phyloP scores from a whole-genome alignment of 2,797 vertebrate species.

The Neosilurus hyrtlii region DNA sequence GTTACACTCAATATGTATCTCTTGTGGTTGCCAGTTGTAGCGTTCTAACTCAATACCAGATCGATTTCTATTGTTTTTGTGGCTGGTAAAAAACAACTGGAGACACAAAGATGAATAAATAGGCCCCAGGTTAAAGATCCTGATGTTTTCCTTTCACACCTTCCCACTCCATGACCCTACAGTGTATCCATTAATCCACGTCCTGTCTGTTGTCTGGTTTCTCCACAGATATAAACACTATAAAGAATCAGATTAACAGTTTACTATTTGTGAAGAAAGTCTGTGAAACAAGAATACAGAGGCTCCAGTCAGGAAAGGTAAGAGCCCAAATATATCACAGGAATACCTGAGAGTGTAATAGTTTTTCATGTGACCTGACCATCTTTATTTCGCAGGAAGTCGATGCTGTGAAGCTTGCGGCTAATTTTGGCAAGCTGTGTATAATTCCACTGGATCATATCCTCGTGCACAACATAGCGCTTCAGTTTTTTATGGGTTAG shows the following conservation, averaged over 20 bases:
- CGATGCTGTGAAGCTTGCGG: conserved; percentile 93
- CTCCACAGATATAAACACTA: conserved; percentile 92
- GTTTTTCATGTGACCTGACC: background rate
- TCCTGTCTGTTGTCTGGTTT: conserved; percentile 55
- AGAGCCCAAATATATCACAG: conserved; percentile 54
- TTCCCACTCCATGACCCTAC: background rate
- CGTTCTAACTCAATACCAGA: too few relatives aligned
- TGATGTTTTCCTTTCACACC: too few relatives aligned
- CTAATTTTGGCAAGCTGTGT: conserved; percentile 97
- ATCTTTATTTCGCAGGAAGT: conserved; percentile 79
- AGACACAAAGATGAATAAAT: too few relatives aligned
- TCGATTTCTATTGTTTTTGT: too few relatives aligned
- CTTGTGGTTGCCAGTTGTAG: too few relatives aligned
- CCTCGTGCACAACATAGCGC: conserved; percentile 96
- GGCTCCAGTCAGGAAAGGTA: conserved; percentile 98
- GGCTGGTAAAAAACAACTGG: too few relatives aligned
- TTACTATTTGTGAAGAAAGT: conserved; percentile 99
- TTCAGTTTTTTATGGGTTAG: conserved; percentile 99
- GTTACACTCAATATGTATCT: too few relatives aligned
- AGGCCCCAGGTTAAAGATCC: too few relatives aligned
- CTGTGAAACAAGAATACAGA: conserved; percentile 97
- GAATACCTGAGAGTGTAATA: background rate
- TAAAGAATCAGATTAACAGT: conserved; percentile 99
- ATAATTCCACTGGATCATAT: conserved; percentile 96
- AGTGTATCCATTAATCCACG: background rate